A percentile compares a stretch with the other conserved stretches of the same genome.
Evolutionary conservation across 1,140 invertebrate genomes (phyloP).

Genomic region (Drosophila sp.): DNA sequence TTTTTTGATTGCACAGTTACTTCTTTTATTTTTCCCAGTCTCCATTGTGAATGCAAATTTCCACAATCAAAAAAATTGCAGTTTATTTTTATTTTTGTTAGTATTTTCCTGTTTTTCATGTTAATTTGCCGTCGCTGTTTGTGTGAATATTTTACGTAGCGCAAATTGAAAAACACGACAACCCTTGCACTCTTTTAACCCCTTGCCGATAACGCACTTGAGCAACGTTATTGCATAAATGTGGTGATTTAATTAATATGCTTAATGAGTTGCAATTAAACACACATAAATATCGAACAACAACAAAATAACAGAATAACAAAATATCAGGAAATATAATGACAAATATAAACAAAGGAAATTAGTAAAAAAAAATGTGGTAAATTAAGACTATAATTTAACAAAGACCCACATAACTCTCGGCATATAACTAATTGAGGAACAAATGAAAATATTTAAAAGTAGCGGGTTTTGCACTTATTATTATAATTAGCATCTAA

Average conservation of each 20-base stretch:
- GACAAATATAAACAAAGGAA: conserved; percentile 64
- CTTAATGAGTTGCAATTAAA: conserved; percentile 79
- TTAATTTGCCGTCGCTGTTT: conserved; percentile 33
- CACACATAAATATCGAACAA: conserved; percentile 48
- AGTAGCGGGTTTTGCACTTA: too few species aligned
- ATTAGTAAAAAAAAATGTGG: conserved; percentile 64
- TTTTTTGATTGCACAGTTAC: conserved; percentile 25
- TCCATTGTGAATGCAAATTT: conserved; percentile 19
- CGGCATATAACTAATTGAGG: background rate
- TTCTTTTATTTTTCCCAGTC: conserved; percentile 4
- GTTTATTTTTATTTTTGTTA: conserved; percentile 16
- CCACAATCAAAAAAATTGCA: background rate
- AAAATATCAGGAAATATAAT: conserved; percentile 12
- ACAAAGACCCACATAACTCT: background rate
- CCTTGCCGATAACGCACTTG: background rate
- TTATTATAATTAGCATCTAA: too few species aligned
- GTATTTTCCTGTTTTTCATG: conserved; percentile 45
- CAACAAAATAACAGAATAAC: conserved; percentile 14
- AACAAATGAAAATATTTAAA: too few species aligned
- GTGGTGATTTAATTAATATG: conserved; percentile 79
- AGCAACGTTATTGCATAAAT: conserved; percentile 72
- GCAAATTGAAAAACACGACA: conserved; percentile 38
- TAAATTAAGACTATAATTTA: conserved; percentile 61
- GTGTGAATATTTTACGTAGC: conserved; percentile 35
- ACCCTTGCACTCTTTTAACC: background rate